Evolutionary conservation across 2,797 vertebrate species (phyloP).

Genomic region (Bufotes viridis): DNA sequence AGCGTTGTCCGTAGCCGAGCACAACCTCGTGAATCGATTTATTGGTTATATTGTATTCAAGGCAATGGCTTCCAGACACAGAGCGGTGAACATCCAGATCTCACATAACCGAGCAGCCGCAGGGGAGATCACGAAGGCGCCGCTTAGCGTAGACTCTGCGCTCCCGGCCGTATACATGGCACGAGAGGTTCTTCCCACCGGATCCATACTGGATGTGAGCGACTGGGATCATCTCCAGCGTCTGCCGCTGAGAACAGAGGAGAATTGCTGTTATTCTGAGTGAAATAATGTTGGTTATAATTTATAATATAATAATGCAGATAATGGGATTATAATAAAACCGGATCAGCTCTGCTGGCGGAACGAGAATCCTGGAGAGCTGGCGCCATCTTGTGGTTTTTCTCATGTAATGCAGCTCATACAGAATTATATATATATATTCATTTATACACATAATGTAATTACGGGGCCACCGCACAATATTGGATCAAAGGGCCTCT

Average conservation of each 20-base stretch:
- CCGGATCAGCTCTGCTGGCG: not conserved
- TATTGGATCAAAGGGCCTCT: too few species aligned
- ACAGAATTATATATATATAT: not conserved
- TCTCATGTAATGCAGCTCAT: not conserved
- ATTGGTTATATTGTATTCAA: not conserved
- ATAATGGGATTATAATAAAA: not conserved
- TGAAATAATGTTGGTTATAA: not conserved
- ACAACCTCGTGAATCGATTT: not conserved
- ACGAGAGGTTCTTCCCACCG: not conserved
- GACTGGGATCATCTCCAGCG: constrained; percentile 29
- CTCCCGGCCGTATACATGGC: constrained; percentile 24
- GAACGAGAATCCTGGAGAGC: too few species aligned
- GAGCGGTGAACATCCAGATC: not conserved
- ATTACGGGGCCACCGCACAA: too few species aligned
- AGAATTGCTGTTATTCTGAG: not conserved
- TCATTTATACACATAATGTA: too few species aligned
- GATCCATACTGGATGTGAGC: constrained; percentile 7
- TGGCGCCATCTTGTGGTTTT: constrained; percentile 5
- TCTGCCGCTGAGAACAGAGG: not conserved
- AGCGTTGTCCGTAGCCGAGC: not conserved
- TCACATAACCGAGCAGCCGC: constrained; percentile 28
- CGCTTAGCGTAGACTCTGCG: constrained; percentile 7
- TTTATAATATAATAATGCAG: not conserved
- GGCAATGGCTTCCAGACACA: not conserved
- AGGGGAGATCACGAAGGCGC: not conserved